These are phyloP conservation scores for Drosophila imparisetae DNA, from an alignment of 2,888 invertebrate genomes.

Conservation along the genomic window DNA sequence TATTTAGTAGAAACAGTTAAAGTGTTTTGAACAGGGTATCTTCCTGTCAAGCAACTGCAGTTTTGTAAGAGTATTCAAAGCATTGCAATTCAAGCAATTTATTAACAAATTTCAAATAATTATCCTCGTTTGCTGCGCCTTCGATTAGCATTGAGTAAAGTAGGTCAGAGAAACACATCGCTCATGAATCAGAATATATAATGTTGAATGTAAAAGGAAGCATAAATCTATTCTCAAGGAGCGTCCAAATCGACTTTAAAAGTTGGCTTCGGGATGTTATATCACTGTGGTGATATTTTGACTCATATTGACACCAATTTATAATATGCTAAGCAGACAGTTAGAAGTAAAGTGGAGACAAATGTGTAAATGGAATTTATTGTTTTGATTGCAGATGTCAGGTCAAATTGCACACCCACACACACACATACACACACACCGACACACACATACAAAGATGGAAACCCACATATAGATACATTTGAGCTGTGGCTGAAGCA, in stretches of 20 bases:
- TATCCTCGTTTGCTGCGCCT: conserved; percentile 16
- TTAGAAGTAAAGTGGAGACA: conserved; percentile 45
- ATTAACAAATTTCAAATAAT: not conserved
- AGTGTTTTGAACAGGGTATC: not conserved
- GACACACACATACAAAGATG: conserved; percentile 9
- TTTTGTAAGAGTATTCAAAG: too few species aligned
- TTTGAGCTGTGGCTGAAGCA: conserved; percentile 32
- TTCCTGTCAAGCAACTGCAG: not conserved
- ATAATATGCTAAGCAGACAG: conserved; percentile 9
- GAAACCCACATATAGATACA: not conserved
- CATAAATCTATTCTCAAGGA: not conserved
- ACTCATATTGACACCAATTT: conserved; percentile 8
- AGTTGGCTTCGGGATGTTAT: not conserved
- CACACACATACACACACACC: conserved; percentile 3
- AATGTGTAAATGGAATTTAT: conserved; percentile 72
- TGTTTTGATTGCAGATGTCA: conserved; percentile 68
- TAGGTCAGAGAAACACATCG: not conserved
- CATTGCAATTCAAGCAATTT: not conserved
- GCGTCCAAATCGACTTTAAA: not conserved
- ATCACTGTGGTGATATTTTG: not conserved
- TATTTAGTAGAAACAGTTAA: too few species aligned
- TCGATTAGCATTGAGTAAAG: conserved; percentile 9
- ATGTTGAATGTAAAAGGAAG: not conserved
- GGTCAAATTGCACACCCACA: not conserved
- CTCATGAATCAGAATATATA: not conserved